Base-by-base conservation (phyloP, 2,113 vertebrate genomes). In the Megatriorchis doriae region DNA sequence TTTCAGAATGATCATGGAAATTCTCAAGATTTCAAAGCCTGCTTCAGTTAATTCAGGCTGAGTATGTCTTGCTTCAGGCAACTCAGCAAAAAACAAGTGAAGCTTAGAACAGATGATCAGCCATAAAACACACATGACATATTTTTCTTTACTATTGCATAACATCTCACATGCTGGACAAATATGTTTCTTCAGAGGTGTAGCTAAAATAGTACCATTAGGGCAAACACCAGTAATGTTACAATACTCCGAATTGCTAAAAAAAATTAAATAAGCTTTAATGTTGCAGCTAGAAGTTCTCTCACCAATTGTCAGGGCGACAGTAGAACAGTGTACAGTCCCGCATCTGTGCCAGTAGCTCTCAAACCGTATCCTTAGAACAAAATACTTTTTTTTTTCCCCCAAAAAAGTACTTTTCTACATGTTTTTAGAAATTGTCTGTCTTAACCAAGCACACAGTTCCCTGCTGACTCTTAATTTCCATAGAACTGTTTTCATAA, bases 21-120 rank as follows among this genome's bases (percentile, higher is more conserved):
- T 93, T 95, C 78, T 94, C 72, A 70, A 86, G 80, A 94, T 88
- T 79, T 95, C 61, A 52, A 87, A 90, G 82, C 26, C 66, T 77
- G 65, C 43, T 95, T 72, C 61, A 70, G 56, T 84, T 53, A 93
- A 62, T 81, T 88, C 59, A 93, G 74, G 67, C 88, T 48, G 67
- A 82, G 31, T 43, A 45, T 6, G 40, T 74, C 73, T 81, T 67
- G 83, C 75, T 94, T 80, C 94, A 96, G 68, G 88, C 70, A 87
- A 74, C 81, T 53, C 23, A 82, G 58, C 36, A 79, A 72, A 77
- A 88, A 38, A 7, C 42, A 56, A 94, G 73, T 43, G 43, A 79
- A 89, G 66, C 93, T 42, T 72, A 61, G 78, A 94, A 81, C 67
- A 93, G 77, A 80, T 58, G 19, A 70, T 52, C 15, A 38, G 29